Base-by-base conservation (phyloP, 2,797 vertebrate genomes). In the Micrastur ruficollis region DNA sequence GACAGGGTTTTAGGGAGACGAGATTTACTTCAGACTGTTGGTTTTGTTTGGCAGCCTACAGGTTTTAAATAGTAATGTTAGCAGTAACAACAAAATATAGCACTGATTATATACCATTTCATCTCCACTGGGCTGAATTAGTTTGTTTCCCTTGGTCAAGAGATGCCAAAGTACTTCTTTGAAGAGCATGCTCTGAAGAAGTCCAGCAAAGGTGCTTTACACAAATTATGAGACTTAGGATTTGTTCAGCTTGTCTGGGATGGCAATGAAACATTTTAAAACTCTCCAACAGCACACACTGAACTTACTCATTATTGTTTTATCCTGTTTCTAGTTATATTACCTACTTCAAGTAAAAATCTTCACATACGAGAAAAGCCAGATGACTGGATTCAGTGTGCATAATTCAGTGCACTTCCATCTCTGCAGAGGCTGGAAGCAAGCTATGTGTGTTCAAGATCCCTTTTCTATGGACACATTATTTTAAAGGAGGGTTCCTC, bases 61-160 rank as follows among this genome's bases (percentile, higher is more conserved):
- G 85, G 55, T 96, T 81, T 81, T 75, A 93, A 96, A 93, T 88
- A 78, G 96, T 96, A 97, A 98, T 92, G 74, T 94, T 97, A 97
- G 95, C 96, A 98, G 96, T 97, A 97, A 97, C 94, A 97, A 97
- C 74, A 97, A 97, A 98, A 97, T 95, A 97, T 76, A 98, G 97
- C 92, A 80, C 95, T 97, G 97, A 97, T 98, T 97, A 96, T 86
- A 97, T 65, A 90, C 78, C 93, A 96, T 95, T 92, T 93, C 20
- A 71, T 90, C 62, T 87, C 94, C 49, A 75, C 11, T 31, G 78
- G 86, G 78, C 20, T 12, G 31, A 46, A 93, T 88, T 81, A 85
- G 86, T 96, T 96, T 71, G 92, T 86, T 95, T 95, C 81, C 87
- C 87, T 63, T 47, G 38, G 65, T 73, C 61, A 75, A 71, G 80